Evolutionary conservation across 1,140 invertebrate genomes (phyloP).

Genomic region (Drosophila yakuba): DNA sequence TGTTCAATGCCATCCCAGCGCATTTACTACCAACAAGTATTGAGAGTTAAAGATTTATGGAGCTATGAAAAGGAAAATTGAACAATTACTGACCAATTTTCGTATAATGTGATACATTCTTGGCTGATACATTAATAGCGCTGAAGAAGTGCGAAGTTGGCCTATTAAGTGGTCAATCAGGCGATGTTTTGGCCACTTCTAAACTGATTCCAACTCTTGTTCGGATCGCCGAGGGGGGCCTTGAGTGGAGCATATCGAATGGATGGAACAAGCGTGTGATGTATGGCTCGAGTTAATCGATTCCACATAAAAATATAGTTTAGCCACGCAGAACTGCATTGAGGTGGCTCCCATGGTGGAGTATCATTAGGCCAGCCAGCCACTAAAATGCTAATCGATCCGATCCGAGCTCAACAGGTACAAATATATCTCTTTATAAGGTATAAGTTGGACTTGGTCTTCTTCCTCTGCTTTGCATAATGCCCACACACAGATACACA

Average conservation of each 20-base stretch:
- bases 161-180: slow-evolving; percentile 38
- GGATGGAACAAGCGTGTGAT: slow-evolving; percentile 57
- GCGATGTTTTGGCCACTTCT: slow-evolving; percentile 27
- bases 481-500: slow-evolving; percentile 25
- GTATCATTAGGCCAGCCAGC: slow-evolving; percentile 67
- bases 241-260: slow-evolving; percentile 52
- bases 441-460: slow-evolving; percentile 26
- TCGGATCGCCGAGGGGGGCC: slow-evolving; percentile 27
- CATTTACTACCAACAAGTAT: not conserved
- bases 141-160: slow-evolving; percentile 42
- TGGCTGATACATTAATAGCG: slow-evolving; percentile 9
- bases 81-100: slow-evolving; percentile 28
- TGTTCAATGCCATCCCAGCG: not conserved
- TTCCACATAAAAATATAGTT: slow-evolving; percentile 58
- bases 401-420: slow-evolving; percentile 54
- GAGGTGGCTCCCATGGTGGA: slow-evolving; percentile 39
- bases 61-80: slow-evolving; percentile 26
- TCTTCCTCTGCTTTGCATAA: slow-evolving; percentile 80
- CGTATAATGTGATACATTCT: slow-evolving; percentile 22
- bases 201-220: slow-evolving; percentile 26
- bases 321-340: slow-evolving; percentile 54
- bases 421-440: slow-evolving; percentile 31
- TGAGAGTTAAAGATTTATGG: slow-evolving; percentile 4
- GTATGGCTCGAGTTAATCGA: slow-evolving; percentile 52
- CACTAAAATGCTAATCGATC: slow-evolving; percentile 72